Evolutionary conservation across 1,140 invertebrate species (phyloP), one percentile per base, ranked within the genome.

Genomic region (Lepidurus packardi): DNA sequence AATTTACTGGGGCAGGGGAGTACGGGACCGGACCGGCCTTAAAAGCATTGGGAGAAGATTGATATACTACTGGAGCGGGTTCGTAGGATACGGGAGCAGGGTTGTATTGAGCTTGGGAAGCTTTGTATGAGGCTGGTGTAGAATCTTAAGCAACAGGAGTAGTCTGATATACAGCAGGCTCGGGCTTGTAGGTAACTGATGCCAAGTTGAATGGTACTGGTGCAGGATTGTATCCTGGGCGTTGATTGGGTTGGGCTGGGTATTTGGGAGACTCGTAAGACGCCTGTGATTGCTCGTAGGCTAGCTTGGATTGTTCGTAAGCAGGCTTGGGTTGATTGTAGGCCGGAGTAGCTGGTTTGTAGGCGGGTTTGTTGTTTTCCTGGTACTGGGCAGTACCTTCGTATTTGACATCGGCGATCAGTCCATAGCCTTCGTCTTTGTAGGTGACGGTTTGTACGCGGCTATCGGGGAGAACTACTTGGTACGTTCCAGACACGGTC

Each of bases 361-460:
- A 79, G 77, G 43, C 43, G 5, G 76, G 76, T 13, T 77, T 77
- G 76, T 77, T 24, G 34, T 2, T 4, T 0, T 90, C 53, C 16
- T 13, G 90, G 81, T 90, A 92, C 34, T 85, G 86, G 0, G 90
- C 90, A 79, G 90, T 88, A 7, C 91, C 91, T 82, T 92, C 91
- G 82, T 77, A 77, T 47, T 77, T 77, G 25, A 77, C 76, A 43
- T 77, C 45, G 5, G 76, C 76, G 16, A 77, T 47, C 16, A 77
- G 16, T 9, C 76, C 76, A 21, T 47, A 45, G n/a, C 77, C 78
- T 3, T 74, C 79, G 21, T 77, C 80, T 3, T 78, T 43, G 44
- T 81, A 81, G 74, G 79, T 80, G 53, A 81, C 81, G 43, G 47
- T 47, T 77, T 77, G 76, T 0, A 47, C 43, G 13, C 81, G 79